phyloP scores from a whole-genome alignment of 2,888 invertebrate genomes.

The Boloria selene region DNA sequence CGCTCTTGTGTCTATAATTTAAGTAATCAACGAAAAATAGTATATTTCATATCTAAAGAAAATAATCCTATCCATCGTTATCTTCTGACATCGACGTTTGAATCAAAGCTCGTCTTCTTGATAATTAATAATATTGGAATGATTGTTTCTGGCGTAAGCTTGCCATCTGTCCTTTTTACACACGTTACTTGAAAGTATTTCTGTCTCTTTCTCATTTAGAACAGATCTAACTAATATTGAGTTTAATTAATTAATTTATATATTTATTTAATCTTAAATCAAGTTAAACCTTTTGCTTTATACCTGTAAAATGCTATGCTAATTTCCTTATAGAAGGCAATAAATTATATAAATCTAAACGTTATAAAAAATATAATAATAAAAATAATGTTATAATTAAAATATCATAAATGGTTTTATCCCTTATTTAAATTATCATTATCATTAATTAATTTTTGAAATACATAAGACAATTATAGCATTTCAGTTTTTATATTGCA shows the following conservation, averaged over 20 bases:
- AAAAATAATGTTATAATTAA: too few species aligned
- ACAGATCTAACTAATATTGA: constrained; percentile 55
- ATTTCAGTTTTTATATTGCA: too few species aligned
- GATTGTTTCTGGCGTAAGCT: constrained; percentile 65
- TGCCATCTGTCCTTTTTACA: constrained; percentile 44
- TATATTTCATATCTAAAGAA: neutral
- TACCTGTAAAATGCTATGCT: too few species aligned
- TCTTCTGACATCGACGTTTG: constrained; percentile 41
- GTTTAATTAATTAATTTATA: constrained; percentile 41
- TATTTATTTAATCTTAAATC: neutral
- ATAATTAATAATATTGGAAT: constrained; percentile 69
- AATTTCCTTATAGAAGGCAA: neutral
- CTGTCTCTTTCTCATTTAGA: constrained; percentile 39
- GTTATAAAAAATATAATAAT: too few species aligned
- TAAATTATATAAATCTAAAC: neutral
- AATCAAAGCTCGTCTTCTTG: constrained; percentile 46
- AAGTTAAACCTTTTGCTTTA: neutral
- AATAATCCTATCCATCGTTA: constrained; percentile 19
- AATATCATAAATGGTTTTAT: too few species aligned
- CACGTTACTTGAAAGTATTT: constrained; percentile 24
- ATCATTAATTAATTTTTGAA: too few species aligned
- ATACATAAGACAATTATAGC: too few species aligned
- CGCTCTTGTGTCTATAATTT: too few species aligned
- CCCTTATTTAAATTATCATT: too few species aligned
- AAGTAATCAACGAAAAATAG: neutral